Evolutionary conservation across 1,140 invertebrate species (phyloP), one percentile per base, ranked within the genome.

Genomic region (Sycophila sp.): DNA sequence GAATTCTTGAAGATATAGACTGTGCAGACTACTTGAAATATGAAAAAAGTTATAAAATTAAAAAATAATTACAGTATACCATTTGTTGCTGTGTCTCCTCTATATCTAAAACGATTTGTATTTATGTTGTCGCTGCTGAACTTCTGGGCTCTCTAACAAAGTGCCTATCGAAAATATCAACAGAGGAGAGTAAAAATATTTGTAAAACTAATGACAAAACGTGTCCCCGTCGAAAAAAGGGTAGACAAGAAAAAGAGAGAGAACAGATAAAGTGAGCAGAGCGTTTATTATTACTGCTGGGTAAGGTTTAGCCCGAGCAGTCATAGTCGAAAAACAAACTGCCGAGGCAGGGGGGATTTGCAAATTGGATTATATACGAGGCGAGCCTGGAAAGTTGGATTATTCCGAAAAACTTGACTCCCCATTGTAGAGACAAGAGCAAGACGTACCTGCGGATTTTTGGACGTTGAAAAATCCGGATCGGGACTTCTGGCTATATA

Each of bases 301-400:
- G 24, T 6, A 17, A 11, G 24, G 49, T 26, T 53, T 30, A 53
- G 22, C 49, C n/a, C 26, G 49, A 30, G 49, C 68, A 59, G 68
- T 69, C 69, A 60, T 8, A 47, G 69, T 71, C 69, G 51, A 51
- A 78, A 72, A 73, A 77, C 71, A 76, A 77, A 73, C 69, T 73
- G 72, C 47, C 55, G 72, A 65, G 38, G 38, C 13, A 42, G 51
- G 45, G 60, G 73, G 76, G 77, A 80, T 81, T 80, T 78, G 76
- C 77, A 79, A 82, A 82, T 81, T 82, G 80, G 77, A 81, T 82
- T 82, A 81, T 17, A 22, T 22, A 19, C 22, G 22, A 26, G 19
- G 19, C 17, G 28, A n/a, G n/a, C 19, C 55, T 7, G 36, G 22
- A 45, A 56, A 30, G 38, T 68, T 49, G 65, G 65, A 59, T 68